Conservation (phyloP, 2,888 invertebrate species). For the Leptinotarsa tumamoca region DNA sequence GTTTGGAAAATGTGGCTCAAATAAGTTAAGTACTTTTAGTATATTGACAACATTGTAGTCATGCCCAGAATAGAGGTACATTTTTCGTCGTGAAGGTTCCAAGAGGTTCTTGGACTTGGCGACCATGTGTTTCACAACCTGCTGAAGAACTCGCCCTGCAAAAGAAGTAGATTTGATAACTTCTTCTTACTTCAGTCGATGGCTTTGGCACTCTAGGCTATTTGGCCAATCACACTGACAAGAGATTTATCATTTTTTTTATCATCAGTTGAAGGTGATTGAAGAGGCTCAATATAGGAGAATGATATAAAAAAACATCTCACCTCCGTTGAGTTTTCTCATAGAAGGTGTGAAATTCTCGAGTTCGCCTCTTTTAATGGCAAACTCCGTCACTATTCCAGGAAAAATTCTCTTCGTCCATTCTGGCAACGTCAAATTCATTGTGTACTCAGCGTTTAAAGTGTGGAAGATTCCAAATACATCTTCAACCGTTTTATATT, state of each 20-base stretch:
- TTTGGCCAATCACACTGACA: too few species aligned
- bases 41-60: constrained; percentile 71
- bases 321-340: constrained; percentile 67
- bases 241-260: too few species aligned
- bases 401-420: constrained; percentile 70
- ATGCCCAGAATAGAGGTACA: constrained; percentile 69
- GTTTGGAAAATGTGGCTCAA: constrained; percentile 63
- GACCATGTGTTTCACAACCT: constrained; percentile 56
- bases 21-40: constrained; percentile 67
- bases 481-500: constrained; percentile 68
- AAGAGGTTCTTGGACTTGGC: constrained; percentile 47
- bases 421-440: constrained; percentile 65
- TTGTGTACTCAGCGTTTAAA: constrained; percentile 73
- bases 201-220: too few species aligned
- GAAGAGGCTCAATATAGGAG: background rate
- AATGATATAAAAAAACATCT: background rate
- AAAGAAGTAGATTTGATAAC: background rate
- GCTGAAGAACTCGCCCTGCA: constrained; percentile 58
- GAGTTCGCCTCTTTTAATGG: constrained; percentile 63
- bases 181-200: too few species aligned
- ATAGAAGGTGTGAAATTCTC: constrained; percentile 61
- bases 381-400: constrained; percentile 55
- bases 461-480: constrained; percentile 69
- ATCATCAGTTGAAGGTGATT: too few species aligned
- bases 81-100: constrained; percentile 55